These are phyloP conservation scores for Acleris literana DNA, from an alignment of 2,888 invertebrate genomes.

Conservation along the genomic window DNA sequence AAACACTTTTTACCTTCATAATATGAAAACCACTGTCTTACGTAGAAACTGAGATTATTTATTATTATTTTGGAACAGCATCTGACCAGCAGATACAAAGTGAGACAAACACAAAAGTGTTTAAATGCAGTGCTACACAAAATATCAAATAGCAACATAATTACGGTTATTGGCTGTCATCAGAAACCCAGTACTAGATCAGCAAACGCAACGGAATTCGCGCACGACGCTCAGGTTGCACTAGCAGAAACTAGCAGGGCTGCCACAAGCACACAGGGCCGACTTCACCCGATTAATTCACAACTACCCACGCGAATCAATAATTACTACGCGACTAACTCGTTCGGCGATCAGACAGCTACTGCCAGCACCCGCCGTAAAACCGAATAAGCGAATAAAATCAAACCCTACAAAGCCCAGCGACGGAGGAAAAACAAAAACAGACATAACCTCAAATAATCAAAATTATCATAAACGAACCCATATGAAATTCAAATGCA, in stretches of 20 bases:
- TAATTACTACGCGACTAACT: not conserved
- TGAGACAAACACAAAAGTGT: not conserved
- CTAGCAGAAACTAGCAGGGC: not conserved
- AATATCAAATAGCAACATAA: constrained; percentile 1
- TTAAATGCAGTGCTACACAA: not conserved
- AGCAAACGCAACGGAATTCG: not conserved
- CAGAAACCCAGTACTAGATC: not conserved
- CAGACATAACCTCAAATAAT: constrained; percentile 29
- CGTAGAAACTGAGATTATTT: not conserved
- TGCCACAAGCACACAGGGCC: not conserved
- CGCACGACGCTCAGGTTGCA: not conserved
- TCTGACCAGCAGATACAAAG: not conserved
- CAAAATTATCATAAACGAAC: constrained; percentile 12
- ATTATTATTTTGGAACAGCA: not conserved
- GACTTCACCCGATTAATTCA: not conserved
- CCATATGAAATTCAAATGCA: constrained; percentile 22
- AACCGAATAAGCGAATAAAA: not conserved
- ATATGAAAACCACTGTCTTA: not conserved
- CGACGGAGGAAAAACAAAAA: constrained; percentile 24
- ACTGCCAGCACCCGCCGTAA: no score
- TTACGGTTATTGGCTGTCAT: not conserved
- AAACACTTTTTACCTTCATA: not conserved
- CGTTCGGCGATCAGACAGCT: not conserved
- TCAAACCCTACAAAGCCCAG: not conserved
- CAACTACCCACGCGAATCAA: not conserved